A percentile compares a stretch with the other conserved stretches of the same genome.
Evolutionary conservation across 2,113 vertebrate species (phyloP).

Genomic region (Pholis gunnellus): DNA sequence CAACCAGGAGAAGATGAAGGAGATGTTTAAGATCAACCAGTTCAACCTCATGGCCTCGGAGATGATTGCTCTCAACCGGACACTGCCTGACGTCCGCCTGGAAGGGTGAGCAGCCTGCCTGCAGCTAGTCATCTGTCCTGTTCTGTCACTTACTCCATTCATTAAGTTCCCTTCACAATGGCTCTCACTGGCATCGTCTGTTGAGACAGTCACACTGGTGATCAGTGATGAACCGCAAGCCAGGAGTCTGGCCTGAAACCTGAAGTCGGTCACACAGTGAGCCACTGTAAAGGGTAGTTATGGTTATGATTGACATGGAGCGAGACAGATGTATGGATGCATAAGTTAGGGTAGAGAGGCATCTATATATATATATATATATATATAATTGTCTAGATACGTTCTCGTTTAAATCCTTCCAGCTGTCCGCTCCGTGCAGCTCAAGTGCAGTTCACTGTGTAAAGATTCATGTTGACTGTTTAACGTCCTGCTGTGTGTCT

Average conservation of each 20-base stretch:
- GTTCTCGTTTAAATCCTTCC: no score
- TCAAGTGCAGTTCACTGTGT: no score
- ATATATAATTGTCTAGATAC: no score
- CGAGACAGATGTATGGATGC: background rate
- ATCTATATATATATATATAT: no score
- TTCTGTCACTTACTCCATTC: conserved; percentile 6
- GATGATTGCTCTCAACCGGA: conserved; percentile 97
- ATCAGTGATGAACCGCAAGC: background rate
- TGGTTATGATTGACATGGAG: background rate
- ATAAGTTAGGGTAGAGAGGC: background rate
- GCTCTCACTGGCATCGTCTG: background rate
- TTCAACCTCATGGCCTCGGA: conserved; percentile 99
- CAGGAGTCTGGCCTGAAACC: background rate
- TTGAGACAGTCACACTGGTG: background rate
- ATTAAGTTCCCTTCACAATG: conserved; percentile 10
- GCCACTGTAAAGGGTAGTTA: conserved; percentile 5
- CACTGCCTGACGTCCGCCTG: conserved; percentile 95
- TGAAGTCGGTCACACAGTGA: conserved; percentile 12
- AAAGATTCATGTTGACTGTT: no score
- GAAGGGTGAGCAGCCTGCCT: conserved; percentile 91
- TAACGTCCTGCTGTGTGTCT: no score
- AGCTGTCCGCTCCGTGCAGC: no score
- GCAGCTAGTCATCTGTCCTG: conserved; percentile 4
- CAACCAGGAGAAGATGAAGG: conserved; percentile 99
- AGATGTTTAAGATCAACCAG: conserved; percentile 99